These are phyloP conservation scores for Coenobita brevimanus DNA, from an alignment of 1,140 invertebrate genomes.

Conservation along the genomic window DNA sequence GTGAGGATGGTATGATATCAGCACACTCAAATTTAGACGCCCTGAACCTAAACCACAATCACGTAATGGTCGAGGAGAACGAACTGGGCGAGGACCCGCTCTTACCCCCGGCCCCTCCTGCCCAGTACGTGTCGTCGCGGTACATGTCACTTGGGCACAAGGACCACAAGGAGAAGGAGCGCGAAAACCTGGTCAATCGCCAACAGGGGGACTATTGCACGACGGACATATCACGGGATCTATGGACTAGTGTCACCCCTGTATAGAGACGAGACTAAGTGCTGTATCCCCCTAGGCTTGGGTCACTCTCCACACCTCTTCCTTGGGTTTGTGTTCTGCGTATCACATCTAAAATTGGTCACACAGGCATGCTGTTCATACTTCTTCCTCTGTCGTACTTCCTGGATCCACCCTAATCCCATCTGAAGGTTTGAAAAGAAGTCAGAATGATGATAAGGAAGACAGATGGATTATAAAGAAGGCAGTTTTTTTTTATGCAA, in stretches of 20 bases:
- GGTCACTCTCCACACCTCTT: no score
- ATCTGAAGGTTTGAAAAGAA: no score
- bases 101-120: conserved; percentile 54
- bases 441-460: no score
- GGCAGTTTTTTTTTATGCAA: no score
- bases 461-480: no score
- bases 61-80: conserved; percentile 54
- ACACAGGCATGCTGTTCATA: no score
- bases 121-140: conserved; percentile 50
- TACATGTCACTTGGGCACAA: conserved; percentile 49
- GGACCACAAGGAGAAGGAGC: conserved; percentile 43
- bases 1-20: conserved; percentile 65
- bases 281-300: neutral
- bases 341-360: no score
- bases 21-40: conserved; percentile 61
- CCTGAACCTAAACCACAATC: conserved; percentile 63
- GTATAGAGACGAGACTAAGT: conserved; percentile 31
- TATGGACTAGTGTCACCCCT: conserved; percentile 60
- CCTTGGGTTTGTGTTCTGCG: no score
- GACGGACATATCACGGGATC: conserved; percentile 51
- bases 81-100: conserved; percentile 58
- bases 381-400: no score
- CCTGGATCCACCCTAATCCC: no score
- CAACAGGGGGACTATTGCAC: conserved; percentile 56
- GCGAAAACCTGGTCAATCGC: conserved; percentile 42